Conservation (phyloP, 2,888 invertebrate species). For the Metacarcinus magister region DNA sequence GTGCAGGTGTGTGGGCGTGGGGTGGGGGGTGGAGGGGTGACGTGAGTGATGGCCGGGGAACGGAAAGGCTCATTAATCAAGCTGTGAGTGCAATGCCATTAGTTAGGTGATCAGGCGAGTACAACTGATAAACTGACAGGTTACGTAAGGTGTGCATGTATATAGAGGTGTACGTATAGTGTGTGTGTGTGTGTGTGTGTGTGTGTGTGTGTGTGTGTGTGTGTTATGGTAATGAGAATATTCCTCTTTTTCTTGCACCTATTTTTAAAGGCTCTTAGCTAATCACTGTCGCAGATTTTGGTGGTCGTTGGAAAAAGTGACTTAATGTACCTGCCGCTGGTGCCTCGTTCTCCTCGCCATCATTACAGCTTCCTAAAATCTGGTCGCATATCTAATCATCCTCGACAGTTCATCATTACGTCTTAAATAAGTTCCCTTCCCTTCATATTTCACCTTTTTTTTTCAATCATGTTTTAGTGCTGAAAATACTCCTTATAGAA, state of each 20-base stretch:
- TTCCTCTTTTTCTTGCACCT: no score
- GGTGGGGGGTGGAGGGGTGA: neutral
- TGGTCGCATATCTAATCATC: neutral
- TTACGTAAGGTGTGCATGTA: neutral
- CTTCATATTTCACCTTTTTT: neutral
- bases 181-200: neutral
- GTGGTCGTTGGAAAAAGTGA: no score
- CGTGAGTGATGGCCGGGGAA: slow-evolving; percentile 3
- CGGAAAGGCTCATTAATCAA: neutral
- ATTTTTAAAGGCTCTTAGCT: no score
- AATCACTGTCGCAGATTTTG: no score
- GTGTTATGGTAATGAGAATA: no score
- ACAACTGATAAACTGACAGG: slow-evolving; percentile 12
- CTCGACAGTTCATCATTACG: neutral
- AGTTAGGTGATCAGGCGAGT: neutral
- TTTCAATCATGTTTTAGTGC: no score
- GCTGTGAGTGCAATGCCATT: neutral
- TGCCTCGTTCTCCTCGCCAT: neutral
- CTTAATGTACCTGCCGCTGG: no score
- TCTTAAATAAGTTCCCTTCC: neutral
- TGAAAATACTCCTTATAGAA: no score
- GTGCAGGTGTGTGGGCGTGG: neutral
- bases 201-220: no score
- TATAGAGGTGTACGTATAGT: neutral
- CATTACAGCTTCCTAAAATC: neutral